These are phyloP conservation scores for Mya arenaria DNA, from an alignment of 1,140 invertebrate genomes.

Conservation along the genomic window DNA sequence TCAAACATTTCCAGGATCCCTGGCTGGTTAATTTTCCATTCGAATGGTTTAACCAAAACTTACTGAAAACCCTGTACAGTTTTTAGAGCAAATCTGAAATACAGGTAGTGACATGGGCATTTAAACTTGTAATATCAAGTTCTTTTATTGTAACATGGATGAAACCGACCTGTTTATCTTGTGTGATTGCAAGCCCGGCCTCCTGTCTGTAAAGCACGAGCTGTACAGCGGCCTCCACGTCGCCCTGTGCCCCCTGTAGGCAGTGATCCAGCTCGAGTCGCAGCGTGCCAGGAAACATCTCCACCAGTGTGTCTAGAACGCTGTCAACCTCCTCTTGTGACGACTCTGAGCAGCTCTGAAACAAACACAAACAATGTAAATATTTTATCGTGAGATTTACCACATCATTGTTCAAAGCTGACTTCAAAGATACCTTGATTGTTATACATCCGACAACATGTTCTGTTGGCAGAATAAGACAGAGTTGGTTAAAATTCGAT, in stretches of 20 bases:
- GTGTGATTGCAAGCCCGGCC: constrained; percentile 85
- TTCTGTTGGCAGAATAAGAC: too few relatives aligned
- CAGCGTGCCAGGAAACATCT: constrained; percentile 95
- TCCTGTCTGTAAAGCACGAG: constrained; percentile 93
- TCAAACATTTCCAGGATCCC: neutral
- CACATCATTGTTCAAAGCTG: too few relatives aligned
- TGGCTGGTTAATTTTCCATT: neutral
- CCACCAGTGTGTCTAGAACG: constrained; percentile 85
- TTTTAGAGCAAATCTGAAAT: neutral
- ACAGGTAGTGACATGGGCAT: neutral
- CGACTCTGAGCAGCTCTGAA: constrained; percentile 43
- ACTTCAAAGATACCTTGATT: too few relatives aligned
- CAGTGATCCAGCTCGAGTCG: constrained; percentile 92
- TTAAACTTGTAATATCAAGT: neutral
- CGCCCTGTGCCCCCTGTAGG: constrained; percentile 90
- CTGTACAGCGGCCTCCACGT: constrained; percentile 92
- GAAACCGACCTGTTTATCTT: constrained; percentile 47
- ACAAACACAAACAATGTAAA: neutral
- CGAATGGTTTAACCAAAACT: neutral
- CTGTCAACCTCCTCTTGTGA: constrained; percentile 46
- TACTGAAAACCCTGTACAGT: neutral
- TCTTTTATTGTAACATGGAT: neutral
- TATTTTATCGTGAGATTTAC: too few relatives aligned
- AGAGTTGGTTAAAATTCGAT: too few relatives aligned
- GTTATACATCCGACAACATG: too few relatives aligned